Evolutionary conservation across 2,113 vertebrate species (phyloP).

Genomic region (Pithys albifrons): DNA sequence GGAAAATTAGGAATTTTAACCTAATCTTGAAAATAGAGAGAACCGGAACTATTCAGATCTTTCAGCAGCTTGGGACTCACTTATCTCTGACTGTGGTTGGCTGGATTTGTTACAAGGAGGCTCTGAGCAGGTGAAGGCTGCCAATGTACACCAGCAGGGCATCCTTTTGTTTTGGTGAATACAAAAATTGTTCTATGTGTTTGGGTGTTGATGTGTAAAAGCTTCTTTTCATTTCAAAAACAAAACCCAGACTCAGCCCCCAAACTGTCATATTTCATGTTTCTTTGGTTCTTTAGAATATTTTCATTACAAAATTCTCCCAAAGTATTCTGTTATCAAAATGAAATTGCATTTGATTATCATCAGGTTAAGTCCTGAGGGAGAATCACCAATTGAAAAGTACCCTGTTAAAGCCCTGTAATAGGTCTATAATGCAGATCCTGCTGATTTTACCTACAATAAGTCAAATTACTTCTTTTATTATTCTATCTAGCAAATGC

Average conservation of each 20-base stretch:
- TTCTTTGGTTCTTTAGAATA: not conserved
- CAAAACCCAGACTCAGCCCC: not conserved
- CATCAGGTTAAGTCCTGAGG: constrained; percentile 45
- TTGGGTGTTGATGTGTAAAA: not conserved
- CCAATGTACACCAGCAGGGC: not conserved
- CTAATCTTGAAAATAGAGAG: not conserved
- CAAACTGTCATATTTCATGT: not conserved
- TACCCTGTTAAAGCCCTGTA: constrained; percentile 21
- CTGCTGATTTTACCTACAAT: constrained; percentile 26
- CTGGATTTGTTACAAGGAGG: not conserved
- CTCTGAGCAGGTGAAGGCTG: not conserved
- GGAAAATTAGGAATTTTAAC: not conserved
- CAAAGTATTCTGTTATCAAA: constrained; percentile 36
- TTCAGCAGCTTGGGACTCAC: not conserved
- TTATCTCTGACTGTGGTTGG: not conserved
- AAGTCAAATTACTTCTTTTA: constrained; percentile 17
- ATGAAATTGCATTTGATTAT: constrained; percentile 54
- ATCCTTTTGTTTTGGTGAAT: not conserved
- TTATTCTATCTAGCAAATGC: not conserved
- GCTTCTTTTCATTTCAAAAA: not conserved
- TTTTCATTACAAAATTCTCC: constrained; percentile 13
- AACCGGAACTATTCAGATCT: not conserved
- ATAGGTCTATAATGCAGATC: not conserved
- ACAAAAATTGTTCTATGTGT: not conserved
- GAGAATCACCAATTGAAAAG: constrained; percentile 6